Base-by-base conservation (phyloP, 2,888 invertebrate genomes). In the Lasius fuliginosus region DNA sequence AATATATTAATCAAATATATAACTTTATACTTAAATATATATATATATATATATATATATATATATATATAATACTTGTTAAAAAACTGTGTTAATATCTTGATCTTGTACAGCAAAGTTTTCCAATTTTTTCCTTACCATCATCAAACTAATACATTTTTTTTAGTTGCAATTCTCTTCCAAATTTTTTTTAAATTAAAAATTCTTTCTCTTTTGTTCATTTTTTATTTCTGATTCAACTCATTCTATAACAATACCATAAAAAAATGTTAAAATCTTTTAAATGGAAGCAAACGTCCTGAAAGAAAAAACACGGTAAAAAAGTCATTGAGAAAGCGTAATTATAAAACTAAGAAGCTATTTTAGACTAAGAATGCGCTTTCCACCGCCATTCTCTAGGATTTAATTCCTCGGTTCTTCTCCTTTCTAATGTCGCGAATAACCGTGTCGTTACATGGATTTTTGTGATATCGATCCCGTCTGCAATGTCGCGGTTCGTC, bases 361-460 rank as follows among this genome's bases (percentile, higher is more conserved):
- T 15, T 23, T 69, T 73, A 33, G 58, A 73, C 71, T 18, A 56
- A 77, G 71, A 71, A 58, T 42, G 33, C 36, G 60, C 12, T 79
- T 64, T 74, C 40, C 42, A 23, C 58, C 46, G 40, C 12, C 36
- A 62, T 75, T 76, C 9, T 53, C n/a, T 40, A 12, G 18, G 76
- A 76, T 82, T 62, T 12, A 36, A 81, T 77, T 77, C 30, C n/a
- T 53, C 49, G 11, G 23, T 23, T 27, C 11, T 15, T n/a, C 40
- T 64, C 23, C 27, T 62, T 76, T 56, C 46, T 15, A 64, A 68
- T 30, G 6, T 33, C 36, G 58, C 23, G 86, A 85, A 82, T 77
- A 84, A 76, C 73, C 77, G 84, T 73, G 79, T 71, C 40, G 18
- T 73, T 46, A 68, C 56, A 68, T 27, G 36, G 18, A 81, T 81